Evolutionary conservation across 2,797 vertebrate genomes (phyloP).

Genomic region (Pagetopsis macropterus): DNA sequence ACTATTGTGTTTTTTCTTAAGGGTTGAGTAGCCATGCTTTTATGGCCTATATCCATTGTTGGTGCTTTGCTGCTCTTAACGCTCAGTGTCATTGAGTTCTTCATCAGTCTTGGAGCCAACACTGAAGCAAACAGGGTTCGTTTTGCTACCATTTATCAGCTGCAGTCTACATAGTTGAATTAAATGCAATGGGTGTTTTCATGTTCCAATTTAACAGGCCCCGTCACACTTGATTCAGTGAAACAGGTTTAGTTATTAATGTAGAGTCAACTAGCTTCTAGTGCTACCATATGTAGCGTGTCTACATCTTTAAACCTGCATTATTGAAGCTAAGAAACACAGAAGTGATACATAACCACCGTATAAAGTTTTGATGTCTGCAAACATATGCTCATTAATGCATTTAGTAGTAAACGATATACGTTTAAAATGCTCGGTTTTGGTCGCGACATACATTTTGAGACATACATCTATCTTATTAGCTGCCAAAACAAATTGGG

Average conservation of each 20-base stretch:
- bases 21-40: constrained; percentile 27
- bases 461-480: background rate
- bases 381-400: background rate
- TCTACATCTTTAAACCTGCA: background rate
- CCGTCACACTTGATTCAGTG: background rate
- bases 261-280: background rate
- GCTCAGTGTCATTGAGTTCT: constrained; percentile 29
- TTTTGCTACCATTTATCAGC: constrained; percentile 9
- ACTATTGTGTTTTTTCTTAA: constrained; percentile 20
- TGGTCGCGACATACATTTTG: background rate
- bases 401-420: background rate
- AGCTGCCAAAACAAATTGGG: background rate
- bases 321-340: background rate
- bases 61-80: constrained; percentile 40
- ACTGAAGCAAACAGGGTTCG: constrained; percentile 9
- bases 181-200: background rate
- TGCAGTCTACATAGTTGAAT: background rate
- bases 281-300: background rate
- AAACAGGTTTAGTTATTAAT: background rate
- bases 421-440: background rate
- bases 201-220: background rate
- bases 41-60: constrained; percentile 35
- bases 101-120: constrained; percentile 38
- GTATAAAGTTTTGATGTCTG: rapidly evolving
- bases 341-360: no score